Base-by-base conservation (phyloP, 2,797 vertebrate genomes). In the Psittacula derbiana region DNA sequence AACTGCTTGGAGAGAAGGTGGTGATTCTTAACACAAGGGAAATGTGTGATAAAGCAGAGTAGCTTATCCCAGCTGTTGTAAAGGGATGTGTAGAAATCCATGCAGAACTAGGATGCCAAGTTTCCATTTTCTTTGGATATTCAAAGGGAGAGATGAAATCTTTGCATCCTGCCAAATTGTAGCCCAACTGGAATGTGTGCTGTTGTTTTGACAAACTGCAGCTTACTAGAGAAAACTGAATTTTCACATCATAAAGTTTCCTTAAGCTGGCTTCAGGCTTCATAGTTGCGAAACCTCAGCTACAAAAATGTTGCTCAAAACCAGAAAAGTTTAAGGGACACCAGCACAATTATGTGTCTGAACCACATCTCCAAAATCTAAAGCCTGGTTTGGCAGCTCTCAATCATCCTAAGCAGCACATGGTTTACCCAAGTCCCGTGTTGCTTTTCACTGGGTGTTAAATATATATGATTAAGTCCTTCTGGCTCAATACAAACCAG, bases 221-320 rank as follows among this genome's bases (percentile, higher is more conserved):
- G 92, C 90, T 96, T 96, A 95, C 92, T 79, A 95, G 53, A 94
- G 93, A 97, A 97, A 97, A 95, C 95, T 94, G 92, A 94, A 96
- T 97, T 97, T 97, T 97, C 95, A 96, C 94, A 96, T 96, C 94
- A 96, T 96, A 92, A 96, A 97, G 72, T 91, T 95, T 95, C 92
- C 70, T 96, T 95, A 96, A 84, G 72, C 70, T 94, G 88, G 75
- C 90, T 97, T 95, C 87, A 82, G 78, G 66, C 94, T 96, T 95
- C 88, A 93, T 84, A 92, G 58, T 88, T 94, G 79, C 60, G 94
- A 96, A 97, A 95, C 86, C 93, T 93, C 92, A 90, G 69, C 73
- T 92, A 90, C 58, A 95, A 94, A 96, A 96, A 95, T 11, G 74
- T 93, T 93, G 92, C 65, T 96, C 76, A 94, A 91, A 95, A 67